A percentile compares a stretch with the other conserved stretches of the same genome.
Evolutionary conservation across 2,113 vertebrate species (phyloP).

Genomic region (Coracopsis vasa): DNA sequence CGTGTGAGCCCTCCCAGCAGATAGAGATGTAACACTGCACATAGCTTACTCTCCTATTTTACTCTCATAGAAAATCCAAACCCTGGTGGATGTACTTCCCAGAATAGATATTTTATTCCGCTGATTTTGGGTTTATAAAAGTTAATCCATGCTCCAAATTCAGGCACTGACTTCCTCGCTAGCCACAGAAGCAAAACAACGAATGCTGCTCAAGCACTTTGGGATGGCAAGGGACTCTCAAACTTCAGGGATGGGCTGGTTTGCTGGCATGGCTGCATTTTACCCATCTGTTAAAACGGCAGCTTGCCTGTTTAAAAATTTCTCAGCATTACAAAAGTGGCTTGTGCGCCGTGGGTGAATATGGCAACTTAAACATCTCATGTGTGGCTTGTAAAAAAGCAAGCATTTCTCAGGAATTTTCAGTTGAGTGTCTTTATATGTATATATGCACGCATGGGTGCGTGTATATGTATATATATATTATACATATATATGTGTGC

Average conservation of each 20-base stretch:
- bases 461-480: neutral
- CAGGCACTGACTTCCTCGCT: neutral
- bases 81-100: neutral
- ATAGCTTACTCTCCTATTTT: neutral
- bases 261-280: neutral
- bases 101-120: neutral
- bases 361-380: neutral
- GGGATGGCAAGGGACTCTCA: neutral
- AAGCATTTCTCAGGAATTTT: neutral
- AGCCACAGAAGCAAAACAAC: neutral
- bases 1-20: neutral
- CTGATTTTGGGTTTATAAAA: neutral
- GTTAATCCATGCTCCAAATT: neutral
- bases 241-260: neutral
- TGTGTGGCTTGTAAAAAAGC: neutral
- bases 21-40: accelerated
- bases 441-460: accelerated
- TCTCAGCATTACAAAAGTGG: neutral
- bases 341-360: neutral
- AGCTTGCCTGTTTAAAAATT: neutral
- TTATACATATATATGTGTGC: accelerated
- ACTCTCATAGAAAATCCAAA: neutral
- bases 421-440: neutral
- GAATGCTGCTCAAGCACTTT: neutral
- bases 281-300: neutral